phyloP scores from a whole-genome alignment of 2,797 vertebrate genomes.

The Psittacula derbiana region DNA sequence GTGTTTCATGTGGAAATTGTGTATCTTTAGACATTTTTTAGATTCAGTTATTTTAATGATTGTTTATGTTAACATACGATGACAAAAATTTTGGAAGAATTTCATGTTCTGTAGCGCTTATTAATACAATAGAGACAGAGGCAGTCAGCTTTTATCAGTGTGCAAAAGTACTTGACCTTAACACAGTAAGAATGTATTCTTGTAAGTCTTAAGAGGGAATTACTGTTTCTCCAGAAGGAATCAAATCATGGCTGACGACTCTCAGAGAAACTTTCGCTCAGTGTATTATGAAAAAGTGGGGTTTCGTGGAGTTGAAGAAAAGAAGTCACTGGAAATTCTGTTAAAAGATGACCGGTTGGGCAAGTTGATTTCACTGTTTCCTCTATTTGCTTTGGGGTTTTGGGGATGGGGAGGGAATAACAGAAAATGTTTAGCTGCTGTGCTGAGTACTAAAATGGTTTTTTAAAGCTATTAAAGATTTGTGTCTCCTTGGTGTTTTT shows the following conservation, averaged over 20 bases:
- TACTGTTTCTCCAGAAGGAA: neutral
- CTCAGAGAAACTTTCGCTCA: constrained; percentile 96
- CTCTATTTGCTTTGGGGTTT: neutral
- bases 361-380: constrained; percentile 59
- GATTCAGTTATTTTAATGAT: neutral
- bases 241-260: constrained; percentile 89
- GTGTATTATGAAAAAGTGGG: constrained; percentile 98
- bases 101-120: neutral
- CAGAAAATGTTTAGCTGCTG: neutral
- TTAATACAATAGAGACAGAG: neutral
- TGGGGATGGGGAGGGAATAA: neutral
- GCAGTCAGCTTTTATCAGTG: neutral
- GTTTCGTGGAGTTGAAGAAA: constrained; percentile 97
- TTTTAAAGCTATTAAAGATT: neutral
- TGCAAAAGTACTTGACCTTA: neutral
- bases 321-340: constrained; percentile 95
- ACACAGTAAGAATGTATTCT: neutral
- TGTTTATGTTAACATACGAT: neutral
- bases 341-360: constrained; percentile 94
- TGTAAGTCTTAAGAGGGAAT: neutral
- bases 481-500: neutral
- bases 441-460: neutral
- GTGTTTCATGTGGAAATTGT: neutral
- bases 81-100: neutral
- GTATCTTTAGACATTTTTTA: neutral